A percentile compares a stretch with the other conserved stretches of the same genome.
Conservation (phyloP, 2,888 invertebrate species). For the Argyra leucocephala region DNA sequence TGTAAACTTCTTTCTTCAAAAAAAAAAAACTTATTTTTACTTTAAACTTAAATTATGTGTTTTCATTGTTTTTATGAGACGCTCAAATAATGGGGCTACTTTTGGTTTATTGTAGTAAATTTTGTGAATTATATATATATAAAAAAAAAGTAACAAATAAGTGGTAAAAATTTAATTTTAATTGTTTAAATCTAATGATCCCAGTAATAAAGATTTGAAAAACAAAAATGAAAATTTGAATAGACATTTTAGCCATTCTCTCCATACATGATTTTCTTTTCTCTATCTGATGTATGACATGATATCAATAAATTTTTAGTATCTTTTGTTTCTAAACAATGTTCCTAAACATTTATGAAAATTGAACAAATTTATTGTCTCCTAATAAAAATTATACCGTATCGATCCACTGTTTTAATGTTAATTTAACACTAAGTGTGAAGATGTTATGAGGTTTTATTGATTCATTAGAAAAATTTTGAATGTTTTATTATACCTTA, state of each 20-base stretch:
- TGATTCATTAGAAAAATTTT: background rate
- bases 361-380: background rate
- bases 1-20: too few relatives aligned
- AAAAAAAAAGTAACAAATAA: background rate
- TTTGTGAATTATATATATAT: too few relatives aligned
- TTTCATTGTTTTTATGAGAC: too few relatives aligned
- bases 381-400: background rate
- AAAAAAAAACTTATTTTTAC: too few relatives aligned
- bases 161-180: background rate
- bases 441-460: background rate
- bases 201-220: too few relatives aligned
- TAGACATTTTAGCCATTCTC: too few relatives aligned
- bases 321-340: conserved; percentile 2
- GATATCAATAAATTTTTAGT: conserved; percentile 1
- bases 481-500: background rate
- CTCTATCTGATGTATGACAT: too few relatives aligned
- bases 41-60: too few relatives aligned
- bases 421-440: background rate
- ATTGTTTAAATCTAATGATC: background rate
- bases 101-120: too few relatives aligned
- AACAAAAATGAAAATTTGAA: too few relatives aligned
- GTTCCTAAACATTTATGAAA: background rate
- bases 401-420: background rate
- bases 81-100: too few relatives aligned
- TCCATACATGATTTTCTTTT: too few relatives aligned